Evolutionary conservation across 2,888 invertebrate genomes (phyloP), one percentile per base, ranked within the genome.

Genomic region (Hirudinaria manillensis): DNA sequence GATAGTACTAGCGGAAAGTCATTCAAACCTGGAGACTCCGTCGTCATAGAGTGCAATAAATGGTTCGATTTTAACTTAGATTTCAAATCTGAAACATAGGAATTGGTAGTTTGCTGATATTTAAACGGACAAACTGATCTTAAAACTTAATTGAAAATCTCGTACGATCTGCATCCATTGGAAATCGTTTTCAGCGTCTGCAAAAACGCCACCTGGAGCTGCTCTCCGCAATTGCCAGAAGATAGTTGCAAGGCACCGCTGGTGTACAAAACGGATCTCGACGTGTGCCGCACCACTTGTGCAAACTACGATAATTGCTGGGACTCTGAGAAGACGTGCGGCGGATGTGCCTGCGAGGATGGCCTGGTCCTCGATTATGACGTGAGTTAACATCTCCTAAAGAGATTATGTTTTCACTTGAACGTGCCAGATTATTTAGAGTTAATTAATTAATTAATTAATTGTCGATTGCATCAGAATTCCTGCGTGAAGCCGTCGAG

Each of bases 1-100:
- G 76, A 76, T 45, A 65, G 45, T 38, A 51, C 51, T 16, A 29
- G 67, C 29, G 72, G 66, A 16, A 76, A 66, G 67, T 61, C 65
- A 4, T 24, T 38, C 24, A 27, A 45, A 13, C 34, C 76, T 19
- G 76, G 72, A 29, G 13, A 65, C 24, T 65, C 34, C 29, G 7
- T 36, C 24, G 53, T 74, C 16, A 61, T 38, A 34, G 74, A 56
- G 34, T 76, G 76, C 67, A 65, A 72, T 36, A 56, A 24, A 34
- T 76, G 76, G 76, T 76, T 16, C 24, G 45, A 4, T 45, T 45
- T 45, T 45, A 45, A 1, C 16, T 45, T n/a, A n/a, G n/a, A 45
- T 4, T 45, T 45, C 16, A 45, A 16, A 29, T 34, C 7, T 68
- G 10, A 34, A 34, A 68, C 1, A 1, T 16, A 68, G 0, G 4